These are phyloP conservation scores for Pseudomugil tenellus DNA, from an alignment of 2,797 vertebrate species.

Conservation along the genomic window DNA sequence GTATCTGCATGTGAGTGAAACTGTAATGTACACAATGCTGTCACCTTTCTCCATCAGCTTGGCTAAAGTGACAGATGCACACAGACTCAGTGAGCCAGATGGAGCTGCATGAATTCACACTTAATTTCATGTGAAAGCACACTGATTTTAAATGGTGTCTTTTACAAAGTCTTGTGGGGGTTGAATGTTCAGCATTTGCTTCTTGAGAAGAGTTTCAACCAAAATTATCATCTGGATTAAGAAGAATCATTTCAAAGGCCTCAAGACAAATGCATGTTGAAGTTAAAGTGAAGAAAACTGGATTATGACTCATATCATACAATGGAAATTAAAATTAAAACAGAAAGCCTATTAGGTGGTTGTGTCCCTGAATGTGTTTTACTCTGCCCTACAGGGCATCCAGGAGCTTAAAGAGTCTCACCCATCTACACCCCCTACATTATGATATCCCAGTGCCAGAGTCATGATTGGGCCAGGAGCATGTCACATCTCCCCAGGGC, in stretches of 20 bases:
- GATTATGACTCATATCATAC: constrained; percentile 43
- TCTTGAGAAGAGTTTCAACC: constrained; percentile 17
- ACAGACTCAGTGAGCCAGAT: constrained; percentile 59
- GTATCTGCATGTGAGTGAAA: constrained; percentile 34
- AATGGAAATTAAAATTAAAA: constrained; percentile 40
- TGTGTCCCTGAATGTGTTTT: constrained; percentile 11
- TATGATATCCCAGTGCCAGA: constrained; percentile 44
- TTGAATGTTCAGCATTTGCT: constrained; percentile 19
- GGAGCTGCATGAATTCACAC: constrained; percentile 65
- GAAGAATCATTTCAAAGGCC: constrained; percentile 23
- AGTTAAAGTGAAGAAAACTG: constrained; percentile 40
- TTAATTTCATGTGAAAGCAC: constrained; percentile 53
- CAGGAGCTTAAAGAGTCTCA: constrained; percentile 25
- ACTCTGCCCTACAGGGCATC: constrained; percentile 24
- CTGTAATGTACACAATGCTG: constrained; percentile 13
- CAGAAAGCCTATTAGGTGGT: constrained; percentile 11
- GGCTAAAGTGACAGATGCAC: constrained; percentile 50
- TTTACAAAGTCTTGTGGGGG: constrained; percentile 17
- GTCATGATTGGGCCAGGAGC: constrained; percentile 37
- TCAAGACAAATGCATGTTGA: constrained; percentile 22
- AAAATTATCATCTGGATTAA: constrained; percentile 30
- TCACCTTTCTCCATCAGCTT: constrained; percentile 40
- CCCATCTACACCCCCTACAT: constrained; percentile 25
- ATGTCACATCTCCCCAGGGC: constrained; percentile 51
- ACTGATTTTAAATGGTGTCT: constrained; percentile 49